Base-by-base conservation (phyloP, 2,888 invertebrate genomes). In the Lasioglossum malachurum region DNA sequence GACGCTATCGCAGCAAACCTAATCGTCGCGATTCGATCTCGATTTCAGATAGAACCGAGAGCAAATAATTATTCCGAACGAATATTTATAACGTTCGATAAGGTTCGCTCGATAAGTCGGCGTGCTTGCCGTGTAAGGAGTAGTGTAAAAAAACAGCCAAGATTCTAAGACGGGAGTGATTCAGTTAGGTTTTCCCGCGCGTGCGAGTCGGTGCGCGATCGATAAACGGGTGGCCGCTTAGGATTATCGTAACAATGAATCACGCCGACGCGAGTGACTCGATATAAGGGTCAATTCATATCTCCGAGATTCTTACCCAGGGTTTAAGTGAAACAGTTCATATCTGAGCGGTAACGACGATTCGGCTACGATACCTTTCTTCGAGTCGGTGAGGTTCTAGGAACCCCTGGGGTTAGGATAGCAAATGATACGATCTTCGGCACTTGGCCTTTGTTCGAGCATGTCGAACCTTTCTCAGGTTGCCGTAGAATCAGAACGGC, bases 11-110 rank as follows among this genome's bases (percentile, higher is more conserved):
- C 16, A 44, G 78, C 79, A 4, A 57, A n/a, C 12, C 0, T n/a
- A n/a, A 57, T 57, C 57, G 57, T 74, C 10, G 72, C 72, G 41
- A 38, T 31, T 23, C 46, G 35, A 53, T 46, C 12, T 57, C 23
- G 4, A 38, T 10, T n/a, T 78, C 82, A 87, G 80, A 86, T 82
- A 87, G 82, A 87, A 74, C 72, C 31, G 14, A 8, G 7, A 16
- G 49, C 23, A 41, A 27, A 82, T 75, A 80, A 80, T 35, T 35
- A 49, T 76, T 44, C 12, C 35, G 1, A 38, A 2, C 5, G 27
- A 38, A 23, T 87, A 87, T 87, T 87, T 86, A 67, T 67, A 67
- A 19, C 31, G 23, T 19, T 23, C 35, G 69, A 69, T 38, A 38
- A 38, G 69, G 10, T 35, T 5, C 67, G 35, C 31, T 35, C 67